Conservation (phyloP, 2,888 invertebrate species). For the Deroplatys truncata region DNA sequence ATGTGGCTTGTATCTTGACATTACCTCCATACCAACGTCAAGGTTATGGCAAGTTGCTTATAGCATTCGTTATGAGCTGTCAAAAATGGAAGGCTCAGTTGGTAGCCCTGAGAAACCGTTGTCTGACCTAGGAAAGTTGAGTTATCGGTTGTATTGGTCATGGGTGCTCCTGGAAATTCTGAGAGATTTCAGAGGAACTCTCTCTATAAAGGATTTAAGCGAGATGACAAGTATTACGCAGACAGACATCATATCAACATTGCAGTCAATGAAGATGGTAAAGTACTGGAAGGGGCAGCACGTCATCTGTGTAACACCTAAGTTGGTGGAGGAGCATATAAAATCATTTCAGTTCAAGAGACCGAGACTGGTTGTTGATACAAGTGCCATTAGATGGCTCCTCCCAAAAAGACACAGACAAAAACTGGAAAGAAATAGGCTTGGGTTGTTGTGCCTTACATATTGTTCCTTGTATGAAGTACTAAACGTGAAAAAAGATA, state of each 20-base stretch:
- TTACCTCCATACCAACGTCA: constrained; percentile 96
- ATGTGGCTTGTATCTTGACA: constrained; percentile 94
- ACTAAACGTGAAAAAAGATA: too few species aligned
- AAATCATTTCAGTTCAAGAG: constrained; percentile 87
- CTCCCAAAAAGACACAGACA: constrained; percentile 47
- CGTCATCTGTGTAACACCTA: constrained; percentile 95
- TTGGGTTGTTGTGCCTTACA: background rate
- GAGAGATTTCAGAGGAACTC: constrained; percentile 74
- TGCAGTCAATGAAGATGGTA: constrained; percentile 97
- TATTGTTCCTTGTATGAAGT: background rate
- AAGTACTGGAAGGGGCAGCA: constrained; percentile 99
- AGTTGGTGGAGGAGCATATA: constrained; percentile 89
- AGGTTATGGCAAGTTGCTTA: constrained; percentile 93
- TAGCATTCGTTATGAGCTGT: constrained; percentile 95
- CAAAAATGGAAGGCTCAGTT: constrained; percentile 88
- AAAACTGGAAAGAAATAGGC: constrained; percentile 29
- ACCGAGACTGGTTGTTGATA: constrained; percentile 82
- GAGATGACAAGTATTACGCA: constrained; percentile 77
- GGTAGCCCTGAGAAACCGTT: constrained; percentile 97
- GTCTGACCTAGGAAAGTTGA: constrained; percentile 92
- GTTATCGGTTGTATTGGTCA: constrained; percentile 97
- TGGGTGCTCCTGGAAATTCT: constrained; percentile 90
- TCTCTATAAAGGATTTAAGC: constrained; percentile 90
- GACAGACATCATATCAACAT: constrained; percentile 91
- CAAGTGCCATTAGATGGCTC: constrained; percentile 74